phyloP scores from a whole-genome alignment of 2,888 invertebrate genomes.

The Sicus ferrugineus region DNA sequence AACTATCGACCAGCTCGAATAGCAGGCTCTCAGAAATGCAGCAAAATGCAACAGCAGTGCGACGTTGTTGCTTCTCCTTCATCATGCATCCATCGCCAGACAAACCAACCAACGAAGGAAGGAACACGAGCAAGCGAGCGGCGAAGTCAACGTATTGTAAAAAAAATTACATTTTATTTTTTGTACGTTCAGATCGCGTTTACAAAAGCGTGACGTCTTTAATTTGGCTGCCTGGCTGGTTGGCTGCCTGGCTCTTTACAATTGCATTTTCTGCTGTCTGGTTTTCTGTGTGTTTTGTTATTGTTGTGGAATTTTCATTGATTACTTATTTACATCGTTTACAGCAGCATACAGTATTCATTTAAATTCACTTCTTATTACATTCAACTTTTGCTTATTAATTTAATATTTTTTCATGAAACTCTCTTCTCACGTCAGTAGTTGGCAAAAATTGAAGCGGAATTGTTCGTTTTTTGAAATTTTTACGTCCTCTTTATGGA shows the following conservation, averaged over 20 bases:
- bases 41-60: slow-evolving; percentile 35
- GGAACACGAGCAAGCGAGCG: not conserved
- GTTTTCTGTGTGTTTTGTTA: not conserved
- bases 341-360: too few relatives aligned
- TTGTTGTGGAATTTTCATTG: too few relatives aligned
- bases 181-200: slow-evolving; percentile 41
- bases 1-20: slow-evolving; percentile 58
- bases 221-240: not conserved
- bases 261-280: slow-evolving; percentile 20
- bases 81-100: slow-evolving; percentile 28
- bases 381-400: too few relatives aligned
- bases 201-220: slow-evolving; percentile 42
- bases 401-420: too few relatives aligned
- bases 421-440: too few relatives aligned
- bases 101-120: not conserved
- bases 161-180: slow-evolving; percentile 37
- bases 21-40: slow-evolving; percentile 55
- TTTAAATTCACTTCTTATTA: too few relatives aligned
- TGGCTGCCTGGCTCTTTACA: not conserved
- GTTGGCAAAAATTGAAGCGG: too few relatives aligned
- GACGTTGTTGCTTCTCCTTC: slow-evolving; percentile 46
- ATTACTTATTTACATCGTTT: too few relatives aligned
- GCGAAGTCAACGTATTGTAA: not conserved
- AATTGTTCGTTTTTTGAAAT: too few relatives aligned
- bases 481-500: too few relatives aligned